Conservation (phyloP, 2,888 invertebrate species). For the Aspidapion aeneum region DNA sequence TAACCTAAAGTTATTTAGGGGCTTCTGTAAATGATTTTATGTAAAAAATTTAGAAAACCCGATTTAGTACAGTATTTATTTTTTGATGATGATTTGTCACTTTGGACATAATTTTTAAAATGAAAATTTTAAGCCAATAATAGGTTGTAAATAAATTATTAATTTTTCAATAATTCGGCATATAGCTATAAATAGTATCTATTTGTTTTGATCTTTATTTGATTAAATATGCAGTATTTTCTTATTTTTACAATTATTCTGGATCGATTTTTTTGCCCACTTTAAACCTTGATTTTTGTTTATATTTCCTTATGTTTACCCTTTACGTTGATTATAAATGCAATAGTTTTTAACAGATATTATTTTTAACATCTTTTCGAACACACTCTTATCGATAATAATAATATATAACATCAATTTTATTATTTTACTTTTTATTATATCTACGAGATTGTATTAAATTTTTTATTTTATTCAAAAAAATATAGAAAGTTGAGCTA, state of each 20-base stretch:
- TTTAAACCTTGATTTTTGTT: not conserved
- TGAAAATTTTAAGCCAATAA: too few species aligned
- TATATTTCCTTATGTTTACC: slow-evolving; percentile 1
- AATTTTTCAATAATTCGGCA: too few species aligned
- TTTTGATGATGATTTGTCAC: too few species aligned
- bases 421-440: slow-evolving; percentile 17
- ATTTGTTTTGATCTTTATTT: too few species aligned
- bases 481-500: slow-evolving; percentile 48
- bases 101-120: too few species aligned
- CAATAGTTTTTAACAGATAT: slow-evolving; percentile 30
- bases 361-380: slow-evolving; percentile 31
- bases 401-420: not conserved
- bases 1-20: too few species aligned
- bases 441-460: slow-evolving; percentile 39
- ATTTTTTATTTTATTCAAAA: slow-evolving; percentile 37
- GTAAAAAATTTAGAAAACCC: too few species aligned
- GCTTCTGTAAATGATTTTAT: too few species aligned
- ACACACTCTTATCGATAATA: slow-evolving; percentile 39
- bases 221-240: not conserved
- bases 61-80: too few species aligned
- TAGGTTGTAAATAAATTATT: too few species aligned
- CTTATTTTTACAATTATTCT: too few species aligned
- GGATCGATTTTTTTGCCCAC: not conserved
- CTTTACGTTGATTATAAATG: slow-evolving; percentile 30
- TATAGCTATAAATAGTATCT: too few species aligned